phyloP scores from a whole-genome alignment of 2,888 invertebrate genomes.

The Meteorus cinctellus region DNA sequence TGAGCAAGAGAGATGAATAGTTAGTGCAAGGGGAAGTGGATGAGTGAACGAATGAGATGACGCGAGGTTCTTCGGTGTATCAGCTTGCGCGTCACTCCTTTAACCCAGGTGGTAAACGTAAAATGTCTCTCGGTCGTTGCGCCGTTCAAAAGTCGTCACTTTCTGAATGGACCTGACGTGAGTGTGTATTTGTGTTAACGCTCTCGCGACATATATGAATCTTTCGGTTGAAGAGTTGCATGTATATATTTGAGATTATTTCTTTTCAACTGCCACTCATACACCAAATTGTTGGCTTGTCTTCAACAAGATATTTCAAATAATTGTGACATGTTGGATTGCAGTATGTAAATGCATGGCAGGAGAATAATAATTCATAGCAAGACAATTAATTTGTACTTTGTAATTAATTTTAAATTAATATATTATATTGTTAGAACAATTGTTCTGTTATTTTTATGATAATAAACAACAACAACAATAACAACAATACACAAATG shows the following conservation, averaged over 20 bases:
- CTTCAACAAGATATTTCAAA: not conserved
- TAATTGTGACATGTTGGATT: not conserved
- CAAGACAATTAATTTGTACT: too few species aligned
- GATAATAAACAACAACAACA: too few species aligned
- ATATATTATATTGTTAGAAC: too few species aligned
- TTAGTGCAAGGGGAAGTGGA: constrained; percentile 8
- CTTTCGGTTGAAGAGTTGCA: not conserved
- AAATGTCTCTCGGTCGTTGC: constrained; percentile 16
- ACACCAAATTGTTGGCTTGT: not conserved
- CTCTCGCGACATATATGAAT: constrained; percentile 6
- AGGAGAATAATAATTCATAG: too few species aligned
- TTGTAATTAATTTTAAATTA: too few species aligned
- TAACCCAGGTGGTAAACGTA: constrained; percentile 37
- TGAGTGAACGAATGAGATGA: not conserved
- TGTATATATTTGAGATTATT: not conserved
- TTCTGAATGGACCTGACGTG: constrained; percentile 37
- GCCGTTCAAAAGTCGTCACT: constrained; percentile 33
- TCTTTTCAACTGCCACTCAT: not conserved
- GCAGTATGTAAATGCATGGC: not conserved
- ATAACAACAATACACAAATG: too few species aligned
- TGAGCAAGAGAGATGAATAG: constrained; percentile 4
- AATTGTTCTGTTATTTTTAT: too few species aligned
- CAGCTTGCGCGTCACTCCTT: constrained; percentile 35
- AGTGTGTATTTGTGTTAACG: constrained; percentile 1
- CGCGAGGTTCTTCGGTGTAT: not conserved